These are phyloP conservation scores for Podarcis cretensis DNA, from an alignment of 2,113 vertebrate genomes.

Conservation along the genomic window DNA sequence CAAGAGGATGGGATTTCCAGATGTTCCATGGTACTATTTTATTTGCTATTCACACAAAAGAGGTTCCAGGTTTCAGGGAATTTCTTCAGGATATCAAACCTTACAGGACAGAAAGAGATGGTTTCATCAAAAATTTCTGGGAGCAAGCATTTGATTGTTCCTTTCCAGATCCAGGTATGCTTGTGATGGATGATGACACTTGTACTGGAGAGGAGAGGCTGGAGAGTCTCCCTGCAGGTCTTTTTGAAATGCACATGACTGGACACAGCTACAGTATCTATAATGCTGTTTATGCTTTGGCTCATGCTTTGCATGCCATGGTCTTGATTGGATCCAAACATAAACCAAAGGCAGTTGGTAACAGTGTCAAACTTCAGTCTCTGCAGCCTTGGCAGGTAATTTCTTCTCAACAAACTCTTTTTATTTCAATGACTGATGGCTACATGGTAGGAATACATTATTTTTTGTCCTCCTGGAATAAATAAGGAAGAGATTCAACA, in stretches of 20 bases:
- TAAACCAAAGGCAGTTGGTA: rapidly evolving
- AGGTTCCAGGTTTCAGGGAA: background rate
- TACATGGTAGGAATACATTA: background rate
- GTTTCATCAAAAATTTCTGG: background rate
- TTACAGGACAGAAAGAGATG: background rate
- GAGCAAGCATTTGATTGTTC: constrained; percentile 2
- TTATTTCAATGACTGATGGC: background rate
- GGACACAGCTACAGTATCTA: background rate
- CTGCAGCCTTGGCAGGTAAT: background rate
- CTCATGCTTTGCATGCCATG: background rate
- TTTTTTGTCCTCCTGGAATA: no score
- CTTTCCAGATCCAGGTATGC: background rate
- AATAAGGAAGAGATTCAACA: no score
- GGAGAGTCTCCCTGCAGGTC: rapidly evolving
- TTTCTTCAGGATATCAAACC: background rate
- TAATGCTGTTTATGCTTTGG: background rate
- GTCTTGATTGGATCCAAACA: rapidly evolving
- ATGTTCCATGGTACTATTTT: background rate
- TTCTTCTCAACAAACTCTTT: background rate
- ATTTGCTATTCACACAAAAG: background rate
- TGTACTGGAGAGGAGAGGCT: background rate
- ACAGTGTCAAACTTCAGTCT: background rate
- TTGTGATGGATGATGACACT: rapidly evolving
- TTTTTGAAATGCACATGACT: background rate
- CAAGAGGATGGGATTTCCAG: rapidly evolving